Base-by-base conservation (phyloP, 2,113 vertebrate species). In the Chaetodon trifascialis region DNA sequence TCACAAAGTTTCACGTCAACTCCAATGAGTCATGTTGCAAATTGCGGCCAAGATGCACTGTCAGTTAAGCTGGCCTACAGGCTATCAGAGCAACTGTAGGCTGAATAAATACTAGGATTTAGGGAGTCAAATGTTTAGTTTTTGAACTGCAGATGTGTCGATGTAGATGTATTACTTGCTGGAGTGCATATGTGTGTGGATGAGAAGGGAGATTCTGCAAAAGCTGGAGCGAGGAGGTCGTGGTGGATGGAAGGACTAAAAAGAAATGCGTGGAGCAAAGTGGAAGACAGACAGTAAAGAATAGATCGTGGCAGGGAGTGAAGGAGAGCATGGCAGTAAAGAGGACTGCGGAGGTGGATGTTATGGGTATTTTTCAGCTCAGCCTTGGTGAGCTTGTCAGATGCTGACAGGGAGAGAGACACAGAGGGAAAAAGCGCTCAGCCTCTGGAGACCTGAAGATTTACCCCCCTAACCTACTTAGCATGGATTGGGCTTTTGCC, bases 401-500 rank as follows among this genome's bases (percentile, higher is more conserved):
- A 88, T 80, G 81, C 73, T 89, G 90, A 88, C 91, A 91, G 73
- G 77, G 84, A 86, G 76, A 86, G 82, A 88, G 89, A 90, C 76
- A 79, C 30, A 17, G 82, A 87, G 82, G 81, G 62, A 92, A 82
- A 92, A 80, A 91, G 79, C 23, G 60, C 54, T 80, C 83, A 71
- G 69, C 81, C 91, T 86, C 83, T 67, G 78, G 91, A 92, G 90
- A 93, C 84, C 79, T 80, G 76, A 85, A 91, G 88, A 92, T 89
- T 87, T 91, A 92, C 86, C 91, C 89, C 90, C 74, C 49, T 90
- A 94, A 93, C 90, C 88, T 86, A 92, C 84, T 93, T 93, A 90
- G 82, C 88, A 91, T 91, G 86, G 90, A 93, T 90, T 52, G 71
- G 65, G 73, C 86, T 74, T 81, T 76, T 77, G 80, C 78, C 81